phyloP scores from a whole-genome alignment of 2,888 invertebrate species.

The Acrocyrtus sp. region DNA sequence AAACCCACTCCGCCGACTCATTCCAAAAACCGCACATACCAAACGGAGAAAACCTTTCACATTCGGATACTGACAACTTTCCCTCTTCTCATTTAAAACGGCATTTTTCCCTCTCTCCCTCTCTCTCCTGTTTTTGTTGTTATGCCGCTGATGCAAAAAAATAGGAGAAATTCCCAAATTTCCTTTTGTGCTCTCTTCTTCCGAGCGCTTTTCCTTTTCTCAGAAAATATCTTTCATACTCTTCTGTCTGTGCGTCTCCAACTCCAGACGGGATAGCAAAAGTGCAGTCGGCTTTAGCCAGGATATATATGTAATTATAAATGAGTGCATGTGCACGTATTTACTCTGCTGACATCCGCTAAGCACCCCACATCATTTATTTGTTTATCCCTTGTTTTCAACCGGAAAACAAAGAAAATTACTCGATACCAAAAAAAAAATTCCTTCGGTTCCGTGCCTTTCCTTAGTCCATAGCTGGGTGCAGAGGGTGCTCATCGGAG shows the following conservation, averaged over 20 bases:
- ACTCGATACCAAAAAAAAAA: conserved; percentile 11
- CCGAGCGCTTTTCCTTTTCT: no score
- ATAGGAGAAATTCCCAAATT: no score
- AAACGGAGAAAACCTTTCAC: background rate
- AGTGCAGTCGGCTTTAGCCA: no score
- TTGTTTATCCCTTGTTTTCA: conserved; percentile 7
- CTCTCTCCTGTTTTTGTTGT: background rate
- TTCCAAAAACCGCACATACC: conserved; percentile 1
- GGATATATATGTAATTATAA: background rate
- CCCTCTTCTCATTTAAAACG: background rate
- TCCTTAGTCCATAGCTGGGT: no score
- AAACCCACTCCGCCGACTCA: background rate
- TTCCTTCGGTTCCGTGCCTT: background rate
- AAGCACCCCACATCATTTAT: conserved; percentile 3
- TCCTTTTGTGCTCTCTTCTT: no score
- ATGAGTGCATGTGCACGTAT: background rate
- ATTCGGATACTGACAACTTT: background rate
- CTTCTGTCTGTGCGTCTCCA: no score
- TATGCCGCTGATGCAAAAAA: no score
- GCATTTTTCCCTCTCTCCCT: background rate
- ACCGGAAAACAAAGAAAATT: conserved; percentile 3
- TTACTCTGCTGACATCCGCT: conserved; percentile 1
- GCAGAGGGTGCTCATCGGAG: background rate
- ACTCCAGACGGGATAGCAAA: no score
- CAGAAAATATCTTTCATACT: no score